Conservation (phyloP, 2,888 invertebrate species). For the Phorcus lineatus region DNA sequence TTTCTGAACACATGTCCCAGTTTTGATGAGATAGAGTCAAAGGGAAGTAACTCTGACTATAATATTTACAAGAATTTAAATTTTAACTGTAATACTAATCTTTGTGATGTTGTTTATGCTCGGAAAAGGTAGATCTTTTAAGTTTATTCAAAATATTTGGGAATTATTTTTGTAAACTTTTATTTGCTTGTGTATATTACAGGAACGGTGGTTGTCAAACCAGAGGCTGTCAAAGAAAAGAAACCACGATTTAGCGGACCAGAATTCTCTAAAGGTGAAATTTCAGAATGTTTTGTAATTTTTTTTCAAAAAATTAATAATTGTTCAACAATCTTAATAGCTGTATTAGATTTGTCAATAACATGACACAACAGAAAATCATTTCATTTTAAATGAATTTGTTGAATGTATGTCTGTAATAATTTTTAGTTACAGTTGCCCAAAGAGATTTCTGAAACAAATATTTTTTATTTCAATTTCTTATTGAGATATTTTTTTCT, state of each 20-base stretch:
- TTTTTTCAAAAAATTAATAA: neutral
- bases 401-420: too few relatives aligned
- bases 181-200: neutral
- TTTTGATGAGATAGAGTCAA: too few relatives aligned
- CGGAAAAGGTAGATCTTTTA: neutral
- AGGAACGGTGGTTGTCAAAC: constrained; percentile 67
- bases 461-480: too few relatives aligned
- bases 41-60: too few relatives aligned
- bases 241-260: constrained; percentile 47
- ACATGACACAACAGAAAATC: too few relatives aligned
- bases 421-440: too few relatives aligned
- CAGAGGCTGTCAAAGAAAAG: constrained; percentile 58
- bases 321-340: too few relatives aligned
- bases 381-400: too few relatives aligned
- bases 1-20: neutral
- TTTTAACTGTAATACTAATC: too few relatives aligned
- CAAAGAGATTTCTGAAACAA: too few relatives aligned
- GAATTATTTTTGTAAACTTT: neutral
- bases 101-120: neutral
- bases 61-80: too few relatives aligned
- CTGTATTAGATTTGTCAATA: too few relatives aligned
- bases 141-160: neutral
- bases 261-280: constrained; percentile 44
- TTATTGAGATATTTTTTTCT: neutral
- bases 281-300: neutral